These are phyloP conservation scores for Perca flavescens DNA, from an alignment of 2,113 vertebrate genomes.

Conservation along the genomic window DNA sequence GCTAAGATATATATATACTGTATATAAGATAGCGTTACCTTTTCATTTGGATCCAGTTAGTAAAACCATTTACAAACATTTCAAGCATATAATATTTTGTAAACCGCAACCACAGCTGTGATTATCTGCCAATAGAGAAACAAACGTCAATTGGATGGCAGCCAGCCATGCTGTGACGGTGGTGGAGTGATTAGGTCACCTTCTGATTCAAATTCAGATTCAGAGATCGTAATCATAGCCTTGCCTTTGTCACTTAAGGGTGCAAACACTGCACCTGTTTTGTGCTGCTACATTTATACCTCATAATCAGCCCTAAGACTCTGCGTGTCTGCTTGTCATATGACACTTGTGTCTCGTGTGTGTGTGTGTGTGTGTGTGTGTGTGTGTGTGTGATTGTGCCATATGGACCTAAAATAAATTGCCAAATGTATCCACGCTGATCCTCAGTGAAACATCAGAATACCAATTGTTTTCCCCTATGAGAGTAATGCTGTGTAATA, in stretches of 20 bases:
- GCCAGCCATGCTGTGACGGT: conserved; percentile 5
- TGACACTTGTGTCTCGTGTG: not conserved
- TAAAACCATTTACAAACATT: not conserved
- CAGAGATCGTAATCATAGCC: conserved; percentile 26
- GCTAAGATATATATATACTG: too few relatives aligned
- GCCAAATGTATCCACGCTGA: not conserved
- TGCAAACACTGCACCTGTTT: conserved; percentile 45
- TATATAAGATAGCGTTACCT: not conserved
- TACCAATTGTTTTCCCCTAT: not conserved
- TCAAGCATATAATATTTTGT: not conserved
- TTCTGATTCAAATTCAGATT: conserved; percentile 52
- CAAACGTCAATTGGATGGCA: conserved; percentile 17
- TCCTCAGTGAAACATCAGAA: not conserved
- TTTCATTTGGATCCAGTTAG: not conserved
- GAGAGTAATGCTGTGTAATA: not conserved
- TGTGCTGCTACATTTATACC: not conserved
- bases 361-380: not conserved
- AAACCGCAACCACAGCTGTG: conserved; percentile 25
- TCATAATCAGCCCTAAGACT: not conserved
- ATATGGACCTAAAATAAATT: conserved; percentile 16
- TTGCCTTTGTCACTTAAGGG: conserved; percentile 45
- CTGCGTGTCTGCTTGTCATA: not conserved
- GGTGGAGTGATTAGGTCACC: conserved; percentile 34
- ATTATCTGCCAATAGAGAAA: conserved; percentile 39
- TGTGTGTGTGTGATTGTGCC: not conserved